Evolutionary conservation across 2,888 invertebrate species (phyloP).

Genomic region (Plebejus melissa): DNA sequence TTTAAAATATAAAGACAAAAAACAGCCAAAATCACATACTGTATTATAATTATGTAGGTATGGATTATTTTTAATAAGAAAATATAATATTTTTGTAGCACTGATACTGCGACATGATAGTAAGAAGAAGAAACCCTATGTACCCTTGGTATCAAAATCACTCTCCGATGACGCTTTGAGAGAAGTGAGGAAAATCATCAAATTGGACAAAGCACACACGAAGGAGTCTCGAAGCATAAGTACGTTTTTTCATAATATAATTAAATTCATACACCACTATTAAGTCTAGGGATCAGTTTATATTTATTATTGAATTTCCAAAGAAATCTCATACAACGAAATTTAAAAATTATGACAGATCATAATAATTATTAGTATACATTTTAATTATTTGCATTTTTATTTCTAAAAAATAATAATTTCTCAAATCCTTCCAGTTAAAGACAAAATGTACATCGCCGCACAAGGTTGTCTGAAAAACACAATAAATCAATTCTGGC

Average conservation of each 20-base stretch:
- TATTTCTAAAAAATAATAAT: neutral
- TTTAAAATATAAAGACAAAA: no score
- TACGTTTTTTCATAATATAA: slow-evolving; percentile 35
- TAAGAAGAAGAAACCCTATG: slow-evolving; percentile 46
- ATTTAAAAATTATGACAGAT: no score
- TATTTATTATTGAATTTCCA: no score
- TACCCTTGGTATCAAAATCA: slow-evolving; percentile 56
- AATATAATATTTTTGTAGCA: slow-evolving; percentile 45
- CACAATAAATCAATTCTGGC: slow-evolving; percentile 96
- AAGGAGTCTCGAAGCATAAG: slow-evolving; percentile 49
- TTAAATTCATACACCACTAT: neutral
- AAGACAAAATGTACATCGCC: slow-evolving; percentile 87
- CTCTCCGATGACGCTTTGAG: slow-evolving; percentile 60
- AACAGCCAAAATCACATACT: no score
- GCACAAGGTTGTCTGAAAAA: slow-evolving; percentile 95
- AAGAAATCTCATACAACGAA: no score
- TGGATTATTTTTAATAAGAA: neutral
- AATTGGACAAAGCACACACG: slow-evolving; percentile 56
- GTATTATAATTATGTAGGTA: no score
- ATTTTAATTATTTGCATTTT: no score
- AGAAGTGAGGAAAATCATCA: slow-evolving; percentile 53
- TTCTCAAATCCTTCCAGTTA: slow-evolving; percentile 47
- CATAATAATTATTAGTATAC: no score
- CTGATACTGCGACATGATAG: slow-evolving; percentile 43
- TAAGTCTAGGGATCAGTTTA: neutral